phyloP scores from a whole-genome alignment of 2,888 invertebrate species.

The Ethmia dodecea region DNA sequence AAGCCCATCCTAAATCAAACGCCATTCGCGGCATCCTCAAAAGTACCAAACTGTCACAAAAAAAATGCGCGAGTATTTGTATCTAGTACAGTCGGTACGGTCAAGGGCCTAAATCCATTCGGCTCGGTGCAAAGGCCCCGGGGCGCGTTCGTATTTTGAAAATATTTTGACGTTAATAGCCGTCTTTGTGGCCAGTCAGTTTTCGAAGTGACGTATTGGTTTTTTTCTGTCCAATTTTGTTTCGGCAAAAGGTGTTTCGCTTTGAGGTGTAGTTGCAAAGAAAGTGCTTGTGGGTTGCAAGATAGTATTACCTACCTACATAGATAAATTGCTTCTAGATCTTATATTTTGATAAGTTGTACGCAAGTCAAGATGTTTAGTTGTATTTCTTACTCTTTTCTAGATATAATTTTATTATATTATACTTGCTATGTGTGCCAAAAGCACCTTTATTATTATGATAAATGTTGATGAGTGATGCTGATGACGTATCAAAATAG shows the following conservation, averaged over 20 bases:
- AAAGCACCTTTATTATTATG: no score
- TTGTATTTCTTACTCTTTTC: no score
- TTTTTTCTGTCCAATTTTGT: slow-evolving; percentile 27
- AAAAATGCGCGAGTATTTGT: slow-evolving; percentile 12
- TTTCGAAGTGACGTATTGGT: slow-evolving; percentile 41
- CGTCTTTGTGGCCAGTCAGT: slow-evolving; percentile 55
- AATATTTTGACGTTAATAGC: slow-evolving; percentile 75
- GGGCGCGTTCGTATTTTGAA: slow-evolving; percentile 64
- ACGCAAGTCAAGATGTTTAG: no score
- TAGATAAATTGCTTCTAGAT: no score
- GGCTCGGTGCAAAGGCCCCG: slow-evolving; percentile 57
- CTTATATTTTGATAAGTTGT: no score
- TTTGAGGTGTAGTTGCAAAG: no score
- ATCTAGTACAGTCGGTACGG: slow-evolving; percentile 10
- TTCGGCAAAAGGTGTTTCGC: slow-evolving; percentile 15
- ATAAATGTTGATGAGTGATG: no score
- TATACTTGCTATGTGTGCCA: no score
- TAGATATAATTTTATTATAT: no score
- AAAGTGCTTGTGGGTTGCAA: no score
- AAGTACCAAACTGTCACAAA: slow-evolving; percentile 9
- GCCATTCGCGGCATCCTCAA: slow-evolving; percentile 3
- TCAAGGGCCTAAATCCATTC: slow-evolving; percentile 21
- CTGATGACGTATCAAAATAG: no score
- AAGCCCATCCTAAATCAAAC: not conserved
- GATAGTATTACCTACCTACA: no score